Evolutionary conservation across 2,113 vertebrate species (phyloP), one percentile per base, ranked within the genome.

Genomic region (Nesogale talazaci): DNA sequence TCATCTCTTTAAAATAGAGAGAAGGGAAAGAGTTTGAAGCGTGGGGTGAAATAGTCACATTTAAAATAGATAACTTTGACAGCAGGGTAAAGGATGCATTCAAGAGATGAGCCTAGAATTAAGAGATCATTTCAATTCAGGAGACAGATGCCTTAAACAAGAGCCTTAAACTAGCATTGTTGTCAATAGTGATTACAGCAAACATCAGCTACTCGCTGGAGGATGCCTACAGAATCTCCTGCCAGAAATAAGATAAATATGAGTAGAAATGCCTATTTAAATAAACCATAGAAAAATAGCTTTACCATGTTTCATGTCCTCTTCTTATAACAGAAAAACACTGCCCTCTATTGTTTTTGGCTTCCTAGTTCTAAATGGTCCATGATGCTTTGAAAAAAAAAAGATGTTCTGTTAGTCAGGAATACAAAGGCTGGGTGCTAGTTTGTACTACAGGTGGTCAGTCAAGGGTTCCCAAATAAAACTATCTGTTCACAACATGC

Each of bases 261-360:
- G 69, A 11, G 3, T 57, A 36, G 84, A 87, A 89, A 86, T 72
- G 31, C 23, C 36, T 82, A 31, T 67, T 92, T 29, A 59, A 75
- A 70, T 81, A 75, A 86, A 34, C 15, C n/a, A 79, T 27, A 76
- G 40, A 75, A 59, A 9, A 86, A 89, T 86, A 69, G 67, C 56
- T 84, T 85, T 40, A 42, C 31, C 19, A 27, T 42, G 8, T 14
- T 63, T 92, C 91, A 56, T 40, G 42, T 22, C 76, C 57, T 92
- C 52, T 75, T 82, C n/a, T 34, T 89, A 16, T 29, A 81, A 25
- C 56, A 92, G 46, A 89, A 75, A 63, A 94, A 88, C 72, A 90
- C 40, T 84, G 82, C 22, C 83, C 63, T 89, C 81, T 94, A 40
- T 94, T 91, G 82, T 81, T 76, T 83, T 91, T 57, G 69, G 67